phyloP scores from a whole-genome alignment of 2,113 vertebrate species.

The Bambusicola thoracicus region DNA sequence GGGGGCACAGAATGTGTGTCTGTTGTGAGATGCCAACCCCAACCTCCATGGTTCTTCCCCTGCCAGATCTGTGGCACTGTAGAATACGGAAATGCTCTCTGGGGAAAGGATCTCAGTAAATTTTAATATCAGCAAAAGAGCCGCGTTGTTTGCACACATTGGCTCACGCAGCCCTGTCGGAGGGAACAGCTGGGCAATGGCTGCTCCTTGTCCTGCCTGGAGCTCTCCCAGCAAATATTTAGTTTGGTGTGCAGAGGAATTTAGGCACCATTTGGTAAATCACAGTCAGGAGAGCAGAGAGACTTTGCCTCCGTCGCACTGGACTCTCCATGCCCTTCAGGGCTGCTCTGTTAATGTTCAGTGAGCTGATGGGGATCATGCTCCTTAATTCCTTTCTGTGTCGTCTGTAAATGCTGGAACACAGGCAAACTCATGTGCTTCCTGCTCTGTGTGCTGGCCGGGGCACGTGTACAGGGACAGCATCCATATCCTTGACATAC shows the following conservation, averaged over 20 bases:
- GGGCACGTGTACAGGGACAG: neutral
- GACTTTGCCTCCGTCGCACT: too few species aligned
- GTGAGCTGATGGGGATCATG: accelerated
- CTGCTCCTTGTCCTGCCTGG: neutral
- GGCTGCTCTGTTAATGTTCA: neutral
- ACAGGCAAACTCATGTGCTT: accelerated
- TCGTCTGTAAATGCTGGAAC: neutral
- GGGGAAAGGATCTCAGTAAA: neutral
- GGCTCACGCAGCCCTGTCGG: neutral
- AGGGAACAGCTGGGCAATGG: too few species aligned
- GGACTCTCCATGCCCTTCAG: neutral
- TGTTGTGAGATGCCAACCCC: accelerated
- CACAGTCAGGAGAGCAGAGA: neutral
- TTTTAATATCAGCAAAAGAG: accelerated
- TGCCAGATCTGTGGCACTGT: neutral
- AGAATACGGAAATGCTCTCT: neutral
- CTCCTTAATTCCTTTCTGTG: accelerated
- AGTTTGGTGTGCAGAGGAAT: neutral
- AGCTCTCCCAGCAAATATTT: neutral
- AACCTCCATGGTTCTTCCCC: neutral
- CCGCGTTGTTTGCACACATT: neutral
- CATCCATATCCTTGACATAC: neutral
- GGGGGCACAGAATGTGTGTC: neutral
- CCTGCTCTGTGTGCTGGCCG: neutral
- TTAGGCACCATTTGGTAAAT: neutral